Conservation (phyloP, 2,113 vertebrate genomes). For the Macrotus californicus region DNA sequence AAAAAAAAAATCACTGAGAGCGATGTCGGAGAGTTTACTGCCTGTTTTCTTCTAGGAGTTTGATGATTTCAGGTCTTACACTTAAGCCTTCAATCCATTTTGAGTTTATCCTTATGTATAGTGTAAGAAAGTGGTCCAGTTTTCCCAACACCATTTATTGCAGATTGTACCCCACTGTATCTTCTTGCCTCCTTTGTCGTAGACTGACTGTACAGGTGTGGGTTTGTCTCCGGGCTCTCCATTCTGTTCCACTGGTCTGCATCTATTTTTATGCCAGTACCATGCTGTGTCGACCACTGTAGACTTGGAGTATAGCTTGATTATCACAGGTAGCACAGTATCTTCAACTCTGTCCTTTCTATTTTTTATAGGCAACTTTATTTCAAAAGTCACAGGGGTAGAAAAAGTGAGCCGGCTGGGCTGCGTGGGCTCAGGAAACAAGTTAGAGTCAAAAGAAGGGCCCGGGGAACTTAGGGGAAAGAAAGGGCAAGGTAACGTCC, state of each 20-base stretch:
- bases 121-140: not conserved
- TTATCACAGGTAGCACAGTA: not conserved
- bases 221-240: not conserved
- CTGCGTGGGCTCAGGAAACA: not conserved
- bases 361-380: not conserved
- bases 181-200: not conserved
- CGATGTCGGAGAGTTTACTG: not conserved
- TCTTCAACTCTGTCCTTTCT: not conserved
- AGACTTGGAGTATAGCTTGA: not conserved
- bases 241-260: not conserved
- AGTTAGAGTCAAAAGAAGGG: not conserved
- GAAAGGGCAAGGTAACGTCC: not conserved
- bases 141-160: not conserved
- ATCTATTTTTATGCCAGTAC: not conserved
- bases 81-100: not conserved
- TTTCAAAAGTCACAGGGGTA: not conserved
- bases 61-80: not conserved
- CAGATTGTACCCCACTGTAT: not conserved
- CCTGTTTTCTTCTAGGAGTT: not conserved
- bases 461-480: not conserved
- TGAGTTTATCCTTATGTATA: not conserved
- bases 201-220: not conserved
- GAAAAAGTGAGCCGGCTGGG: not conserved
- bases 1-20: not conserved
- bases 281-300: not conserved